These are phyloP conservation scores for Mesoligia furuncula DNA, from an alignment of 2,888 invertebrate genomes.

Conservation along the genomic window DNA sequence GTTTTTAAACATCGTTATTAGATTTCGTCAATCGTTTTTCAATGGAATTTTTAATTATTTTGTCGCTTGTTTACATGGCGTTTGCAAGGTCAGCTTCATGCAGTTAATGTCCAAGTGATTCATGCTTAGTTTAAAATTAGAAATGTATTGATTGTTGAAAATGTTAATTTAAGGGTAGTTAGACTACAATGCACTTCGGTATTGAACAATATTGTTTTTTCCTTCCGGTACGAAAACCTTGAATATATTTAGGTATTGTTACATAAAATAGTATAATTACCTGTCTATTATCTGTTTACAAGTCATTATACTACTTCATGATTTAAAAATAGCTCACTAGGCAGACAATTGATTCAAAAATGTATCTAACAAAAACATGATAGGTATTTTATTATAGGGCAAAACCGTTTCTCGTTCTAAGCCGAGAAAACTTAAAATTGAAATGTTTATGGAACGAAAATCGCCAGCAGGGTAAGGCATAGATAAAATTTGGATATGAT, in stretches of 20 bases:
- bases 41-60: neutral
- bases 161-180: neutral
- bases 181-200: neutral
- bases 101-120: neutral
- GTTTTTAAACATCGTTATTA: neutral
- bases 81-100: constrained; percentile 25
- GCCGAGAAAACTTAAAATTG: constrained; percentile 16
- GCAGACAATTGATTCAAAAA: neutral
- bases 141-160: neutral
- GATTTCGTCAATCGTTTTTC: constrained; percentile 20
- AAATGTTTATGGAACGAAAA: constrained; percentile 39
- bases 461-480: constrained; percentile 18
- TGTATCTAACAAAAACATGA: neutral
- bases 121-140: neutral
- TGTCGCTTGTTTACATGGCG: neutral
- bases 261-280: constrained; percentile 2
- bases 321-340: neutral
- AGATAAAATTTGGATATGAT: constrained; percentile 53
- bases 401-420: neutral
- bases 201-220: neutral
- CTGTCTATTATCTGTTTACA: neutral
- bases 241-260: neutral
- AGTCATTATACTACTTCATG: neutral
- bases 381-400: neutral
- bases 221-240: neutral